Conservation (phyloP, 2,888 invertebrate genomes). For the Caenorhabditis becei region DNA sequence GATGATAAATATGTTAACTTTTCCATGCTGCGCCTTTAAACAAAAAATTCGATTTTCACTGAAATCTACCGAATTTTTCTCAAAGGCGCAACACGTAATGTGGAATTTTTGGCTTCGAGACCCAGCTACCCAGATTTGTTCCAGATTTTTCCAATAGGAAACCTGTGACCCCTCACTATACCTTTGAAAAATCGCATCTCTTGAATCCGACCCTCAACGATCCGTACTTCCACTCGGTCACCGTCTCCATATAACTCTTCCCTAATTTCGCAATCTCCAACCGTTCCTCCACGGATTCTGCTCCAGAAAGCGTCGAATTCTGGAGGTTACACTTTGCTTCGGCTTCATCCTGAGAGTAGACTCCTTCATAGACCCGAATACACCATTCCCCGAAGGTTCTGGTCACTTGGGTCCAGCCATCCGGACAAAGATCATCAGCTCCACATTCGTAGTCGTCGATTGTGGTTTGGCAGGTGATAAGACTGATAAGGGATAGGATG, state of each 20-base stretch:
- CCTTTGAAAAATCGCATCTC: not conserved
- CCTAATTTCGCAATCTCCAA: not conserved
- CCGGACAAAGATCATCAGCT: not conserved
- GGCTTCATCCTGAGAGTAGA: slow-evolving; percentile 3
- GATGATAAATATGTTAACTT: too few species aligned
- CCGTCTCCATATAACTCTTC: not conserved
- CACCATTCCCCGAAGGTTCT: slow-evolving; percentile 22
- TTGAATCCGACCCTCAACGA: not conserved
- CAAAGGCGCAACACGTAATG: too few species aligned
- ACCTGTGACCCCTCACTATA: not conserved
- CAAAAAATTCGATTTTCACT: too few species aligned
- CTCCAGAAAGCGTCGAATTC: slow-evolving; percentile 11
- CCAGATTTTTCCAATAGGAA: too few species aligned
- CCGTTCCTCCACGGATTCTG: not conserved
- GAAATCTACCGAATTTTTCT: too few species aligned
- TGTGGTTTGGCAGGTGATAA: not conserved
- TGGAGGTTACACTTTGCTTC: not conserved
- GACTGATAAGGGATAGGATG: not conserved
- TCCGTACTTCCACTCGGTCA: not conserved
- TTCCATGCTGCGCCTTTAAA: too few species aligned
- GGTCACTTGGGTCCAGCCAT: slow-evolving; percentile 20
- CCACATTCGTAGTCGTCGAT: not conserved
- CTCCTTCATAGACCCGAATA: slow-evolving; percentile 2
- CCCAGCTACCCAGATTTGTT: too few species aligned
- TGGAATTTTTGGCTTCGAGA: too few species aligned